Percentiles rank a stretch among this genome's conserved stretches.
Conservation (phyloP, 2,797 vertebrate species). For the Eospalax fontanierii region DNA sequence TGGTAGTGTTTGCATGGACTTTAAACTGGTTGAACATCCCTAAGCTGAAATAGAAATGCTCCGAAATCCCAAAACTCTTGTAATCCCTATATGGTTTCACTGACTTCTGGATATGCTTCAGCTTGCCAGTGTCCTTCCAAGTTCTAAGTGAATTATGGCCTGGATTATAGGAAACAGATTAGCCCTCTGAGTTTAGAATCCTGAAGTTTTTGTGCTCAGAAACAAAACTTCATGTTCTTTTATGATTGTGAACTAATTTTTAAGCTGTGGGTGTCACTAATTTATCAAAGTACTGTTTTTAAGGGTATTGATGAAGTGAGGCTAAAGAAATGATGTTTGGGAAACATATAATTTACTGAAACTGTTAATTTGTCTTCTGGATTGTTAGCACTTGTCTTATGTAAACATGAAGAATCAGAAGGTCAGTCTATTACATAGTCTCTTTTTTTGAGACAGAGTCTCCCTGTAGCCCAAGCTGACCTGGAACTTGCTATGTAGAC, state of each 20-base stretch:
- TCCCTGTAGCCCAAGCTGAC: too few relatives aligned
- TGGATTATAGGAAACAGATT: neutral
- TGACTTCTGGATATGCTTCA: neutral
- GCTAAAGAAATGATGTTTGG: conserved; percentile 69
- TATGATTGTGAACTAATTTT: conserved; percentile 56
- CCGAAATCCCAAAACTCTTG: neutral
- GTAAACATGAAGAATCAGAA: conserved; percentile 12
- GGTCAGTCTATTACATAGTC: neutral
- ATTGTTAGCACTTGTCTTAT: conserved; percentile 1
- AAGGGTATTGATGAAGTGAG: conserved; percentile 69
- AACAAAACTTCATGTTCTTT: conserved; percentile 19
- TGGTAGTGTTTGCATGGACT: neutral
- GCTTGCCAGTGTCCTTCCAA: neutral
- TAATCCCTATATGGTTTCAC: neutral
- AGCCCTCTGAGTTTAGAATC: neutral
- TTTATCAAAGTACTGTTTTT: conserved; percentile 2
- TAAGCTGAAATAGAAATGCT: neutral
- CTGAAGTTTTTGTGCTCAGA: neutral
- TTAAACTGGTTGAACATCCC: neutral
- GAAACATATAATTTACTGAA: conserved; percentile 69
- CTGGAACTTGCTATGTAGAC: too few relatives aligned
- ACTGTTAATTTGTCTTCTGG: conserved; percentile 39
- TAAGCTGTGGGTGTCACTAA: neutral
- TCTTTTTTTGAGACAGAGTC: neutral
- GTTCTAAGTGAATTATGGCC: neutral